A percentile compares a stretch with the other conserved stretches of the same genome.
Evolutionary conservation across 2,113 vertebrate genomes (phyloP).

Genomic region (Monopterus albus): DNA sequence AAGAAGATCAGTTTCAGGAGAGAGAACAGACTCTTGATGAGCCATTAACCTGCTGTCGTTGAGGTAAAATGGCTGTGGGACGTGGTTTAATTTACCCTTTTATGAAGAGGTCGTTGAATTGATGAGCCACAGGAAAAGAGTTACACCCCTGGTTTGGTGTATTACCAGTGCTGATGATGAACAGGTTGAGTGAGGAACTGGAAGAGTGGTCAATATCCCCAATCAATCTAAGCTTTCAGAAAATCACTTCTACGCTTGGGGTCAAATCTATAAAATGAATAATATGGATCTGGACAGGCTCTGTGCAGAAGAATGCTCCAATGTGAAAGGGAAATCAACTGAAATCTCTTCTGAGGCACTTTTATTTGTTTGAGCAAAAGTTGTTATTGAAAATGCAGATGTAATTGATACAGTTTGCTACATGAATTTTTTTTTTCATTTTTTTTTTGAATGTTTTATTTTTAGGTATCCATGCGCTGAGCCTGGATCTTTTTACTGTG

Average conservation of each 20-base stretch:
- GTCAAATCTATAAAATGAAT: constrained; percentile 68
- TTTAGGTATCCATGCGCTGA: constrained; percentile 33
- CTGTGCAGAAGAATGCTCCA: constrained; percentile 18
- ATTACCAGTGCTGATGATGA: constrained; percentile 59
- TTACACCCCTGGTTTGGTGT: constrained; percentile 60
- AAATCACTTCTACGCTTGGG: constrained; percentile 44
- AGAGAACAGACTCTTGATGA: constrained; percentile 76
- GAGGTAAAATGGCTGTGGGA: constrained; percentile 65
- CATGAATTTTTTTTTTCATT: constrained; percentile 47
- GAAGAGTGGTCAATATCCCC: constrained; percentile 56
- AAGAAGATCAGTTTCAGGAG: constrained; percentile 64
- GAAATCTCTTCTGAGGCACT: constrained; percentile 20
- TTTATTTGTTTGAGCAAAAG: constrained; percentile 20
- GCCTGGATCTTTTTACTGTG: constrained; percentile 54
- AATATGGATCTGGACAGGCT: constrained; percentile 48
- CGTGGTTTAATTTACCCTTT: constrained; percentile 74
- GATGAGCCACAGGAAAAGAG: constrained; percentile 71
- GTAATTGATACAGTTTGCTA: constrained; percentile 3
- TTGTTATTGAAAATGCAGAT: constrained; percentile 16
- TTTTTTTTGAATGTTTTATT: constrained; percentile 38
- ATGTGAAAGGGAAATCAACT: constrained; percentile 49
- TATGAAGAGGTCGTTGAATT: constrained; percentile 74
- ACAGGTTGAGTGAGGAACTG: constrained; percentile 58
- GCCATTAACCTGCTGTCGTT: constrained; percentile 77
- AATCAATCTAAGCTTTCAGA: constrained; percentile 62